A percentile compares a stretch with the other conserved stretches of the same genome.
These are phyloP conservation scores for Drosophila sp. DNA, from an alignment of 1,140 invertebrate genomes.

Conservation along the genomic window DNA sequence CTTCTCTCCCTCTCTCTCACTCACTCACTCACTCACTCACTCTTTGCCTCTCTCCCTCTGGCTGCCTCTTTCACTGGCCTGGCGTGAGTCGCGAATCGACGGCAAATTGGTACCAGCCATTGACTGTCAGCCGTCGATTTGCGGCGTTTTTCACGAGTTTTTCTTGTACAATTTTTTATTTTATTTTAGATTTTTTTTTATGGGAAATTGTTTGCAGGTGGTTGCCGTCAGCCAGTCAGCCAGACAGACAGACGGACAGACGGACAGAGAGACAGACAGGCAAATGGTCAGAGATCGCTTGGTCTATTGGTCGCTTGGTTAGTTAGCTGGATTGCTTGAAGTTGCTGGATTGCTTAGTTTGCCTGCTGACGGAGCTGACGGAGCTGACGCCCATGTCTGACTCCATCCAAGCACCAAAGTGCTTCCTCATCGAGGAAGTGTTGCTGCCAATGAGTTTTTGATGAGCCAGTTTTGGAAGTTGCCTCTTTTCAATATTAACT, in stretches of 20 bases:
- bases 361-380: conserved; percentile 19
- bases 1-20: background rate
- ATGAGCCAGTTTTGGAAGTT: conserved; percentile 30
- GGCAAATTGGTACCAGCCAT: conserved; percentile 77
- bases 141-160: conserved; percentile 72
- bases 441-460: conserved; percentile 39
- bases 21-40: too few species aligned
- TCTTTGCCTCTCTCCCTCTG: background rate
- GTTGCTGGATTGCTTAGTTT: too few species aligned
- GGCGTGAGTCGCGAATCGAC: conserved; percentile 74
- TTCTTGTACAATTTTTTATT: conserved; percentile 34
- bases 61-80: conserved; percentile 11
- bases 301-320: conserved; percentile 27
- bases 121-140: conserved; percentile 76
- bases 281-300: conserved; percentile 37
- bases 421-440: conserved; percentile 47
- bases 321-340: conserved; percentile 18
- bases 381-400: conserved; percentile 43
- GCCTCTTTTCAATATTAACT: conserved; percentile 10
- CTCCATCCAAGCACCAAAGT: background rate
- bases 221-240: conserved; percentile 68
- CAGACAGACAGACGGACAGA: conserved; percentile 38
- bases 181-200: conserved; percentile 23
- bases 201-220: conserved; percentile 75
- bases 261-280: conserved; percentile 40